A percentile compares a stretch with the other conserved stretches of the same genome.
Conservation (phyloP, 2,797 vertebrate species). For the Argya squamiceps region DNA sequence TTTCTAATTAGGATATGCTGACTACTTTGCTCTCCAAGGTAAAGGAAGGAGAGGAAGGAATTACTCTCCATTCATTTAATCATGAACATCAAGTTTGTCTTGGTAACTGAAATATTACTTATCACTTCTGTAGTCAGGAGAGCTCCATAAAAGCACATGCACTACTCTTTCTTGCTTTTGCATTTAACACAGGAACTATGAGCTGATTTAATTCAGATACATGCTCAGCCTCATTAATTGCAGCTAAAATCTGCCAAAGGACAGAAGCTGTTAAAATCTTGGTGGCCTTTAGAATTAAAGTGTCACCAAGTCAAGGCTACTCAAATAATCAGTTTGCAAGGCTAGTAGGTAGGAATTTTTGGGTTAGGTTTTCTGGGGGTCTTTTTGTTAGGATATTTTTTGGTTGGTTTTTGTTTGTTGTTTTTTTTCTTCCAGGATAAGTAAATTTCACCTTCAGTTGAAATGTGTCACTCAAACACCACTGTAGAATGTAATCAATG, state of each 20-base stretch:
- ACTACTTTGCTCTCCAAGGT: neutral
- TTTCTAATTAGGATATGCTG: neutral
- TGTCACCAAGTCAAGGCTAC: neutral
- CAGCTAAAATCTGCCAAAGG: neutral
- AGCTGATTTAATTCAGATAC: neutral
- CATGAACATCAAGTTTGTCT: neutral
- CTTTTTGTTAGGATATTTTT: neutral
- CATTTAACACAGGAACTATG: neutral
- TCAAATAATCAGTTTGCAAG: neutral
- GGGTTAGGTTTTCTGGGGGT: neutral
- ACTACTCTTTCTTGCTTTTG: neutral
- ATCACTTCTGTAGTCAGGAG: neutral
- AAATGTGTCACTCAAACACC: neutral
- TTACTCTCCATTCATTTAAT: neutral
- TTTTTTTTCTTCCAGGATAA: neutral
- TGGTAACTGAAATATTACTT: neutral
- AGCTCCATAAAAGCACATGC: neutral
- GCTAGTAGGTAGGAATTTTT: neutral
- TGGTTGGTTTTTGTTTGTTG: neutral
- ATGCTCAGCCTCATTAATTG: neutral
- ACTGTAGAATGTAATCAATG: neutral
- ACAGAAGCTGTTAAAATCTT: neutral
- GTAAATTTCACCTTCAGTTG: neutral
- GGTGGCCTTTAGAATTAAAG: neutral
- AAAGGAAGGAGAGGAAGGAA: neutral